A percentile compares a stretch with the other conserved stretches of the same genome.
Conservation (phyloP, 2,888 invertebrate species). For the Girardia tigrina region DNA sequence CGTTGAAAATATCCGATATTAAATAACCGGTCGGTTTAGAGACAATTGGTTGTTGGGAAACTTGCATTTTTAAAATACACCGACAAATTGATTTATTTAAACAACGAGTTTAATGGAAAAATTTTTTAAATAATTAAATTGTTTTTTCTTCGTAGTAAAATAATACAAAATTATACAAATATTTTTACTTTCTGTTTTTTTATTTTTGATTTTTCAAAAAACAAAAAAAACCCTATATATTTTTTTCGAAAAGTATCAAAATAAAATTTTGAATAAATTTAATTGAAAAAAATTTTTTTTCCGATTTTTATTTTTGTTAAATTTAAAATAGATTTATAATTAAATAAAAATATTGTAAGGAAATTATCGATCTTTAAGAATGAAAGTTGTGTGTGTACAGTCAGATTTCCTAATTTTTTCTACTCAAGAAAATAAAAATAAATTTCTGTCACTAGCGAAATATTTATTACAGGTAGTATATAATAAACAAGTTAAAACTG, state of each 20-base stretch:
- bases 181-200: too few species aligned
- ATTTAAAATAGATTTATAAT: background rate
- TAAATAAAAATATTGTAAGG: background rate
- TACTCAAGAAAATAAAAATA: constrained; percentile 16
- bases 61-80: background rate
- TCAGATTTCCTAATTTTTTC: background rate
- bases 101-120: background rate
- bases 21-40: background rate
- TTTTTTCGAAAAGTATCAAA: too few species aligned
- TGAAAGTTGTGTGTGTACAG: background rate
- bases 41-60: background rate
- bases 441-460: background rate
- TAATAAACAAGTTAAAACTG: background rate
- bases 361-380: background rate
- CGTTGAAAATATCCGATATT: background rate
- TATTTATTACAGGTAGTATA: background rate
- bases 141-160: too few species aligned
- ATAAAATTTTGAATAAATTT: background rate
- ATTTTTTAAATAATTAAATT: background rate
- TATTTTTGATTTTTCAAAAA: too few species aligned
- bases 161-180: too few species aligned
- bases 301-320: background rate
- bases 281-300: background rate
- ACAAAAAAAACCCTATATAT: too few species aligned
- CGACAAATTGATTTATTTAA: too few species aligned